phyloP scores from a whole-genome alignment of 2,113 vertebrate genomes.

The Athene cunicularia region DNA sequence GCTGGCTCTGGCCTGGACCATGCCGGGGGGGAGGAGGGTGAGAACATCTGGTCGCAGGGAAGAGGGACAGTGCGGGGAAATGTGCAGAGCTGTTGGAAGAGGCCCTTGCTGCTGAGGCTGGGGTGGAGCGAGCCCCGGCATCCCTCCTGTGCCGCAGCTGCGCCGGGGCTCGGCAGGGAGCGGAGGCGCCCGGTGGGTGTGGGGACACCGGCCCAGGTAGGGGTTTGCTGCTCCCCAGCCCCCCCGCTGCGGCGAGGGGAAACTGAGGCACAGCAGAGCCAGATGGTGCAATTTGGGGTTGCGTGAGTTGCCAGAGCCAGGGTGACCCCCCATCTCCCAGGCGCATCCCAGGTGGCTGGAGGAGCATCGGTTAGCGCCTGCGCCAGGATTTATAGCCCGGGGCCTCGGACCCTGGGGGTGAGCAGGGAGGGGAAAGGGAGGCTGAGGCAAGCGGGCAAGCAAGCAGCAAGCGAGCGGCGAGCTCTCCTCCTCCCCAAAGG shows the following conservation, averaged over 20 bases:
- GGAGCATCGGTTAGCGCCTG: not conserved
- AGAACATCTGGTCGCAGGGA: conserved; percentile 56
- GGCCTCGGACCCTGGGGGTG: not conserved
- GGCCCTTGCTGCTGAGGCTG: not conserved
- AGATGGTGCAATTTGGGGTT: rapidly evolving
- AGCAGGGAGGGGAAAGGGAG: not conserved
- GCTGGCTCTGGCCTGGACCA: not conserved
- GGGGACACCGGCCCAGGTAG: not conserved
- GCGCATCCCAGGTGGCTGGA: not conserved
- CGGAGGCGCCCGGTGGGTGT: not conserved
- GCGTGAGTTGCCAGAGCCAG: rapidly evolving
- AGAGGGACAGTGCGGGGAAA: conserved; percentile 40
- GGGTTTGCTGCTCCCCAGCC: not conserved
- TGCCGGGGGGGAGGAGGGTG: not conserved
- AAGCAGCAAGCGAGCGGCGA: not conserved
- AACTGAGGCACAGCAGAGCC: not conserved
- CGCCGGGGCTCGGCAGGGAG: not conserved
- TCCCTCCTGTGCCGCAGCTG: not conserved
- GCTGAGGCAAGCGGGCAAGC: not conserved
- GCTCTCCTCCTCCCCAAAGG: conserved; percentile 25
- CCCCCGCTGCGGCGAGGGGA: not conserved
- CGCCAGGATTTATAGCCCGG: not conserved
- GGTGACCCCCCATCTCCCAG: not conserved
- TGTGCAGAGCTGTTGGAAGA: conserved; percentile 14
- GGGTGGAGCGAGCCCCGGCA: not conserved